Percentiles rank a stretch among this genome's conserved stretches.
phyloP scores from a whole-genome alignment of 2,113 vertebrate species.

The Nycticryphes semicollaris region DNA sequence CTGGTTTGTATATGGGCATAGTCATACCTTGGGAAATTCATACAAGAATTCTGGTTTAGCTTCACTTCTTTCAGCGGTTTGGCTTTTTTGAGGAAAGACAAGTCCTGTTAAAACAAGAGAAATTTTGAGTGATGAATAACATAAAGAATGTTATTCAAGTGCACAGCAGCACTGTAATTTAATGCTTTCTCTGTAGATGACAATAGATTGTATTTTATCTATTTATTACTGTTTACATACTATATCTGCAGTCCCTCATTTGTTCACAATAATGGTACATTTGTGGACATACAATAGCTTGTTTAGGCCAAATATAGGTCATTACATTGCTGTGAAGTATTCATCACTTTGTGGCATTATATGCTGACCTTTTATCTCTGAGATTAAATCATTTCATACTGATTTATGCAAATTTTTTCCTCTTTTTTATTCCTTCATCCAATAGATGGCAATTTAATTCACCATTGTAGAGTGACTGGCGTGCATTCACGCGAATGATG shows the following conservation, averaged over 20 bases:
- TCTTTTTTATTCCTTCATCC: background rate
- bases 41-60: background rate
- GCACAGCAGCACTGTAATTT: background rate
- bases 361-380: background rate
- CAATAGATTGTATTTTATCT: background rate
- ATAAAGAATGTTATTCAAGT: background rate
- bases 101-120: background rate
- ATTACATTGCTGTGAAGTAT: background rate
- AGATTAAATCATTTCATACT: background rate
- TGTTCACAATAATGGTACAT: background rate
- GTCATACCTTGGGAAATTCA: background rate
- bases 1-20: background rate
- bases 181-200: background rate
- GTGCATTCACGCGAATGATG: background rate
- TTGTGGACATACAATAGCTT: background rate
- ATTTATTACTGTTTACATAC: background rate
- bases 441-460: background rate
- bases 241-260: background rate
- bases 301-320: conserved; percentile 19
- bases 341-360: background rate
- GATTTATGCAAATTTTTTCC: background rate
- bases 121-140: background rate
- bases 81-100: background rate
- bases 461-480: background rate
- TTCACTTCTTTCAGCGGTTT: background rate